Conservation (phyloP, 2,113 vertebrate species). For the Oceanodroma tethys region DNA sequence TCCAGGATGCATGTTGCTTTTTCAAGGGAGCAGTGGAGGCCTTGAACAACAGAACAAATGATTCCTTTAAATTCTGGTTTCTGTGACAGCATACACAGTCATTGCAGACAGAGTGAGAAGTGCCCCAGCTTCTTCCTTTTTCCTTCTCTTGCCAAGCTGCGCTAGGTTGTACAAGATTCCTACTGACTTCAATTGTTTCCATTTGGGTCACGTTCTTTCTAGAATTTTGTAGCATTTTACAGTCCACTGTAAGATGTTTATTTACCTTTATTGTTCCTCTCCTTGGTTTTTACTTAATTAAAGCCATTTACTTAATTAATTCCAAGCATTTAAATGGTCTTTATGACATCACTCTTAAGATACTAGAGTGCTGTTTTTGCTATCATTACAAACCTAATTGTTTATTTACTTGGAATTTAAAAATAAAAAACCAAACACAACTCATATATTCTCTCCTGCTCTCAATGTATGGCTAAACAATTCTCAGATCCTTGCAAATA, state of each 20-base stretch:
- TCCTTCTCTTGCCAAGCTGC: background rate
- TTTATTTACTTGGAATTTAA: background rate
- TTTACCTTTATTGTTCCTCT: background rate
- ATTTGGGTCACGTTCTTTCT: background rate
- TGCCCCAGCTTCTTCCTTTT: background rate
- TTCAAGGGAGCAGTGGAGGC: background rate
- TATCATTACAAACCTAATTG: background rate
- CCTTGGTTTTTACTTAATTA: background rate
- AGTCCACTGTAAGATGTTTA: background rate
- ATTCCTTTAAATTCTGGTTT: background rate
- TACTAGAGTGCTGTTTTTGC: background rate
- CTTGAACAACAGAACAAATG: background rate
- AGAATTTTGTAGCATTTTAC: background rate
- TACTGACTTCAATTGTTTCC: background rate
- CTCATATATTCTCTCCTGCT: background rate
- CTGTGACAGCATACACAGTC: background rate
- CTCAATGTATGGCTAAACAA: background rate
- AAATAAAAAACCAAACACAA: background rate
- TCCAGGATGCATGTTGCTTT: background rate
- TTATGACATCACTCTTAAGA: background rate
- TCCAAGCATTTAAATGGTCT: background rate
- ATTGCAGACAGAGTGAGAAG: background rate
- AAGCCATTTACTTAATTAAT: constrained; percentile 1
- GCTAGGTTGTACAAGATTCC: background rate
- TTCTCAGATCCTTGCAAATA: background rate